Evolutionary conservation across 2,113 vertebrate species (phyloP), one percentile per base, ranked within the genome.

Genomic region (Seriola rivoliana): DNA sequence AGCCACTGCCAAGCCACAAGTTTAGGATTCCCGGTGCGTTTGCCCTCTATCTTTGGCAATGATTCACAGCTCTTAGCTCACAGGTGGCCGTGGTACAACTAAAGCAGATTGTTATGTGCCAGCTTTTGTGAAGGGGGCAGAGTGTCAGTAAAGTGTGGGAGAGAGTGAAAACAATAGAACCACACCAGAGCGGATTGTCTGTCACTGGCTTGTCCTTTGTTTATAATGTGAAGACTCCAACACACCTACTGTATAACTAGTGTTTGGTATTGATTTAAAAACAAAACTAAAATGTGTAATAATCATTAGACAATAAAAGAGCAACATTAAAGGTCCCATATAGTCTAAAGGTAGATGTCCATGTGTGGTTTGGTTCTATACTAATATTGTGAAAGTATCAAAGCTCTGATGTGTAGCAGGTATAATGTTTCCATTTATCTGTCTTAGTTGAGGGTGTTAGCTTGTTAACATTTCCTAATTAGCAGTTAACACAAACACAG

Each of bases 11-110:
- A 83, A 76, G 52, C 58, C 70, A 77, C 85, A 75, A 16, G 57
- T 87, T 83, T 71, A 78, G 83, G 81, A 85, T 85, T 89, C 88
- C 85, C 76, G 57, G 38, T 60, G 76, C n/a, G 14, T 64, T 75
- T 78, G 69, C 59, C 78, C 86, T 91, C 80, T 63, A 40, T 81
- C 68, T 87, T 58, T 77, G 81, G 67, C 86, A 82, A 4, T 68
- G 78, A 85, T 69, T 81, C 82, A 84, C 16, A 36, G 72, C 63
- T 78, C 38, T 72, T 50, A 40, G 55, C 63, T 86, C 75, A 32
- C 40, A 66, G 68, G 64, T 38, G 40, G 52, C 57, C 72, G 82
- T n/a, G 67, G 12, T 66, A 16, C 25, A 12, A 14, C 55, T 74
- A 34, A 81, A 79, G 10, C 40, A 42, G 59, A 44, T 40, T 34